Base-by-base conservation (phyloP, 2,797 vertebrate species). In the Tiaroga cobitis region DNA sequence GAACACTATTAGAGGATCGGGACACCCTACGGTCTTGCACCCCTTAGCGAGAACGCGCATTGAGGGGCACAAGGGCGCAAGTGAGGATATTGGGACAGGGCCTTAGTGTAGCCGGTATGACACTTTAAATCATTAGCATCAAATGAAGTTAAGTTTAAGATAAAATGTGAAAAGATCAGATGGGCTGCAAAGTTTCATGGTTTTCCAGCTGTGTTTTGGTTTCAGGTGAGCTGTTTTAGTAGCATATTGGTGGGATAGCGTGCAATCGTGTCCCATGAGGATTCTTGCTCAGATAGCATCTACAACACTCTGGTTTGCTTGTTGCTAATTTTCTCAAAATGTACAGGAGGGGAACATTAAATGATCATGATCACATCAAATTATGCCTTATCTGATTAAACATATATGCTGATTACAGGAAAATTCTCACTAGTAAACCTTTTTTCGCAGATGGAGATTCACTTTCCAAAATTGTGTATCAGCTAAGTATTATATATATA, bases 261-360 rank as follows among this genome's bases (percentile, higher is more conserved):
- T 34, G 39, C 82, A 83, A 21, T 54, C 11, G 6, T 32, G 37
- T 83, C 87, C 65, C 81, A 8, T 26, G 84, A 76, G 51, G 69
- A 67, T 61, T 56, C 41, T 32, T 32, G 34, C 83, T 59, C 72
- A 24, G 74, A 39, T 80, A 82, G 82, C 46, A 69, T 85, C 86
- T 76, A 68, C 51, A 59, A 70, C 49, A 68, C 39, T 13, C 26
- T 65, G 65, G 51, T 51, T 63, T 54, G 46, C 56, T 74, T 63
- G 19, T 41, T 81, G 29, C 49, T 87, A 70, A 80, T 89, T 86
- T 84, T 61, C 32, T 69, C 74, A 51, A 86, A 74, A 72, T 84
- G 81, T 75, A 76, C 72, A n/a, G 49, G 16, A 41, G 34, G 59
- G 34, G 72, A 78, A 63, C 43, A 63, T 67, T 63, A 46, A 16